Evolutionary conservation across 2,113 vertebrate genomes (phyloP).

Genomic region (Gnathonemus echidnorhynchus): DNA sequence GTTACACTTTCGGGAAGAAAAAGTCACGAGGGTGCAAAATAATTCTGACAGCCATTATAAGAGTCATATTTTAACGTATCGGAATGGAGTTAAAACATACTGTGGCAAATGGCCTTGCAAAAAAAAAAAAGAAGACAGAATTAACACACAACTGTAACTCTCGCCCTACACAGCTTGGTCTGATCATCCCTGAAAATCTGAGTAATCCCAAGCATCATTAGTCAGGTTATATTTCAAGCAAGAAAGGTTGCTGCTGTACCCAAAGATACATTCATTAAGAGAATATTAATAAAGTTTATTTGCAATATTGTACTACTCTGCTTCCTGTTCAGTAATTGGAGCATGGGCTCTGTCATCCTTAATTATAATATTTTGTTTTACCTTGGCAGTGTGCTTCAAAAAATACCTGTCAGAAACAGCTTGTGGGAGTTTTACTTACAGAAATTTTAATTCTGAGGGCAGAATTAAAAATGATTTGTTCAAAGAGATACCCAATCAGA

Average conservation of each 20-base stretch:
- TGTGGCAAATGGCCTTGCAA: background rate
- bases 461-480: no score
- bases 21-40: background rate
- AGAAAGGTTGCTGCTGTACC: background rate
- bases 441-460: no score
- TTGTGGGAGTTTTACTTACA: no score
- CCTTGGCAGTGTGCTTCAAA: slow-evolving; percentile 17
- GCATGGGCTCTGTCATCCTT: background rate
- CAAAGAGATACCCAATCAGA: no score
- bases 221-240: background rate
- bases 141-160: background rate
- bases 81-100: background rate
- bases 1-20: background rate
- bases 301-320: background rate
- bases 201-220: background rate
- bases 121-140: background rate
- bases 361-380: slow-evolving; percentile 10
- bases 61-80: background rate
- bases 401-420: slow-evolving; percentile 10
- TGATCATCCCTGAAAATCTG: background rate
- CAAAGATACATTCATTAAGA: background rate
- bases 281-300: background rate
- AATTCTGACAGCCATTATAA: background rate
- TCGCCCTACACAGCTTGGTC: background rate
- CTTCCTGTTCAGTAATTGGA: background rate